Base-by-base conservation (phyloP, 2,888 invertebrate species). In the Brachypalpus laphriformis region DNA sequence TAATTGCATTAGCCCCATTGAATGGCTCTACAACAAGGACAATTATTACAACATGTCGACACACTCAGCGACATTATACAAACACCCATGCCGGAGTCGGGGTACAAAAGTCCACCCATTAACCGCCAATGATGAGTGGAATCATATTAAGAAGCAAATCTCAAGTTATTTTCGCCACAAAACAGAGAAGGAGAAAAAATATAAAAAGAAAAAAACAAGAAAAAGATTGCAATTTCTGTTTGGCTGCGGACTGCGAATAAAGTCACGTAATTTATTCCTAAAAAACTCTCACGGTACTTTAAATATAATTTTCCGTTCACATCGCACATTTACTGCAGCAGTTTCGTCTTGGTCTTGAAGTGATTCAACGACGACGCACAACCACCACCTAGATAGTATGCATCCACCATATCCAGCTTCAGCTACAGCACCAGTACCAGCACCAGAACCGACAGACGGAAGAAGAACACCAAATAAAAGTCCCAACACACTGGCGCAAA, bases 301-400 rank as follows among this genome's bases (percentile, higher is more conserved):
- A 82, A 86, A 86, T 86, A 86, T 82, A 86, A 86, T 86, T 86
- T 72, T 76, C 85, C 85, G 85, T 85, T 91, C 91, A 91, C 91
- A 91, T 91, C 87, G 91, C 90, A 77, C 91, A 91, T 89, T 90
- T 90, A 87, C 89, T 89, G 88, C 87, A 90, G 89, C 78, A 88
- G 87, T 88, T 71, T 89, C 87, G 9, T 22, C 28, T 63, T 63
- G 16, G 66, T 45, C 47, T 51, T 59, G 66, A 56, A 77, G 42
- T 70, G 56, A 75, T 70, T 75, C 75, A 68, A 68, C 74, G 47
- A 40, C 59, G n/a, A 63, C 31, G 70, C 70, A 76, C 57, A 49
- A 59, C 56, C 63, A 47, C 22, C 56, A 76, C 42, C 57, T 37
- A 25, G 34, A 37, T 20, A 25, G n/a, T n/a, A n/a, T n/a, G n/a